Conservation (phyloP, 2,797 vertebrate species). For the Leucoraja ocellata region DNA sequence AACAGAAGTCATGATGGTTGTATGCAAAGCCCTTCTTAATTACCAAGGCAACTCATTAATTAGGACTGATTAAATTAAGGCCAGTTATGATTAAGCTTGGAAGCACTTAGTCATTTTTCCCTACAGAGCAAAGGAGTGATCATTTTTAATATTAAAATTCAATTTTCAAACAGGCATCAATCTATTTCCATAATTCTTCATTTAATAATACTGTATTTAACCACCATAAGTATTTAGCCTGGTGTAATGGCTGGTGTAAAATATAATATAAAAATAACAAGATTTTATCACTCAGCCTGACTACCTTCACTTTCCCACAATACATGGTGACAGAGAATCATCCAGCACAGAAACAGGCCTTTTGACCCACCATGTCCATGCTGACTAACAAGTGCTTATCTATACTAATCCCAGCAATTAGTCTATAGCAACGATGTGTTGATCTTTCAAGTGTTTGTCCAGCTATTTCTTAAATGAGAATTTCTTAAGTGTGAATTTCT, state of each 20-base stretch:
- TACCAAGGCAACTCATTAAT: slow-evolving; percentile 26
- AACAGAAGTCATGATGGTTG: slow-evolving; percentile 13
- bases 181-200: background rate
- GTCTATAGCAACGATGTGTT: too few relatives aligned
- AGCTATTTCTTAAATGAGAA: too few relatives aligned
- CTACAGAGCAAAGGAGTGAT: slow-evolving; percentile 11
- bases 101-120: slow-evolving; percentile 28
- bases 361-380: too few relatives aligned
- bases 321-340: background rate
- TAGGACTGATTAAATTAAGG: slow-evolving; percentile 32
- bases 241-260: background rate
- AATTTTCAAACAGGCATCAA: slow-evolving; percentile 9
- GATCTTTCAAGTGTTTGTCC: too few relatives aligned
- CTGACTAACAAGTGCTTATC: too few relatives aligned
- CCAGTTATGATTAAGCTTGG: slow-evolving; percentile 21
- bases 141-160: slow-evolving; percentile 18
- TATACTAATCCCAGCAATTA: too few relatives aligned
- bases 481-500: too few relatives aligned
- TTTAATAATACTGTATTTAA: background rate
- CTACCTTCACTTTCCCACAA: background rate
- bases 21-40: slow-evolving; percentile 30
- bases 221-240: slow-evolving; percentile 8
- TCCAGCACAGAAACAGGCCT: too few relatives aligned
- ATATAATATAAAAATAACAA: background rate
- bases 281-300: background rate